Conservation (phyloP, 2,888 invertebrate genomes). For the Xestia ashworthii region DNA sequence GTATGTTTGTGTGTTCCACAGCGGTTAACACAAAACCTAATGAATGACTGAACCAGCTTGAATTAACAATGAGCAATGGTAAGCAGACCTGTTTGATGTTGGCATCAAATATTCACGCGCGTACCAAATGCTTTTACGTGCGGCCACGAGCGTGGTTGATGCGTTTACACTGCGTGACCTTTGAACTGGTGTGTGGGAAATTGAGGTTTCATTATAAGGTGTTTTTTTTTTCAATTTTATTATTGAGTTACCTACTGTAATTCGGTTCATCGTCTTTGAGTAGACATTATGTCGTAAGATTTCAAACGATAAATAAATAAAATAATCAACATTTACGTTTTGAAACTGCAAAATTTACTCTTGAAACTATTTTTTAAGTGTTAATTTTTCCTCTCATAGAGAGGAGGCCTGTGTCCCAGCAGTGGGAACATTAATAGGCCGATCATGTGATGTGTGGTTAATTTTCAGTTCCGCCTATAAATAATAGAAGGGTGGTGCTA, state of each 20-base stretch:
- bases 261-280: neutral
- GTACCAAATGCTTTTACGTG: slow-evolving; percentile 63
- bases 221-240: neutral
- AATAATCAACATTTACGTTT: neutral
- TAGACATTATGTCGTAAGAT: neutral
- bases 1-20: slow-evolving; percentile 3
- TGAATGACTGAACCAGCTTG: slow-evolving; percentile 39
- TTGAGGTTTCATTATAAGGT: too few species aligned
- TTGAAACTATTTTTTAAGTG: too few species aligned
- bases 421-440: too few species aligned
- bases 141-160: slow-evolving; percentile 21
- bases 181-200: neutral
- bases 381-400: too few species aligned
- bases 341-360: neutral
- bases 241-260: neutral
- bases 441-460: too few species aligned
- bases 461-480: too few species aligned
- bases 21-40: slow-evolving; percentile 26
- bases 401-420: too few species aligned
- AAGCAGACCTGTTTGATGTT: slow-evolving; percentile 53
- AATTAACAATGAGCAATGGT: slow-evolving; percentile 58
- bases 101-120: slow-evolving; percentile 60
- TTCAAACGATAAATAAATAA: neutral
- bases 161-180: slow-evolving; percentile 17
- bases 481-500: neutral